Evolutionary conservation across 2,888 invertebrate genomes (phyloP).

Genomic region (Schizaphis graminum): DNA sequence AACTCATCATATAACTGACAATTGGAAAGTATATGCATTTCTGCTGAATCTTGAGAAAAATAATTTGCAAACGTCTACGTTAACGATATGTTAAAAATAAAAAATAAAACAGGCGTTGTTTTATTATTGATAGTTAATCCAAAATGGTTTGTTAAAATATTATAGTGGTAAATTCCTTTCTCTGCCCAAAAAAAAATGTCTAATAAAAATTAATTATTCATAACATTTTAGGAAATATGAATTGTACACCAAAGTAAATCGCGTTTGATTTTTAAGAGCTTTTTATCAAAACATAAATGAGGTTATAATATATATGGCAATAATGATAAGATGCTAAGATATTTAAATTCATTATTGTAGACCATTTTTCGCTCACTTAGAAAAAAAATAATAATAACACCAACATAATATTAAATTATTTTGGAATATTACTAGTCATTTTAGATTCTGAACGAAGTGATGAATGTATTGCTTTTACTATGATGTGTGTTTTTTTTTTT

Average conservation of each 20-base stretch:
- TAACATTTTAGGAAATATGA: not conserved
- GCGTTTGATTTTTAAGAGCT: not conserved
- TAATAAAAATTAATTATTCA: not conserved
- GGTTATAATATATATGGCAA: no score
- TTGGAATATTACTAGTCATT: not conserved
- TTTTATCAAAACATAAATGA: not conserved
- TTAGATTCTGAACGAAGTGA: no score
- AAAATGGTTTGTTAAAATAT: not conserved
- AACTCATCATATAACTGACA: not conserved
- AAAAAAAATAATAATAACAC: not conserved
- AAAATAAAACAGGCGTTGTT: not conserved
- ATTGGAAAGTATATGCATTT: not conserved
- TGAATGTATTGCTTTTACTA: no score
- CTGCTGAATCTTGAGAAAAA: not conserved
- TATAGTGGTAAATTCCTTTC: not conserved
- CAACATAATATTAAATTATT: not conserved
- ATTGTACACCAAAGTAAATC: not conserved
- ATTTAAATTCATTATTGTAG: not conserved
- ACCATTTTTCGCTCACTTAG: not conserved
- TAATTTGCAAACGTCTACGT: not conserved
- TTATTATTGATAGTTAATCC: not conserved
- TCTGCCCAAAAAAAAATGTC: not conserved
- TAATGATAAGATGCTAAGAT: not conserved
- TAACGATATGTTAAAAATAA: not conserved
- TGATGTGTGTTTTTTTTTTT: no score